Evolutionary conservation across 1,140 invertebrate genomes (phyloP).

Genomic region (Micrasema minimum): DNA sequence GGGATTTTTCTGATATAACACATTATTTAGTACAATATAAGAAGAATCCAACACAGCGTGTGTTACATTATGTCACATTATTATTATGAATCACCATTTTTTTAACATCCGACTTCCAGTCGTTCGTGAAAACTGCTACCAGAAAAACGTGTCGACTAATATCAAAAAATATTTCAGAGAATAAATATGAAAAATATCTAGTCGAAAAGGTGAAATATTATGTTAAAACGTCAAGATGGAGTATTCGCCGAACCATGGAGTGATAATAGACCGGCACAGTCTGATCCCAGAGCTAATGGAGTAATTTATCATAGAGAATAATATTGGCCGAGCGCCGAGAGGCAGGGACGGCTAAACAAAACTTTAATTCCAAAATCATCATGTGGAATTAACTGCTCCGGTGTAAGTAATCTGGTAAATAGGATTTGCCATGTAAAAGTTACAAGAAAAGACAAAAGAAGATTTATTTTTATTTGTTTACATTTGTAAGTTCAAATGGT

Average conservation of each 20-base stretch:
- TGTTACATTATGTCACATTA: no score
- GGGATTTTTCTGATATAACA: no score
- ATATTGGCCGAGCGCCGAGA: conserved; percentile 34
- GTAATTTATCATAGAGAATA: conserved; percentile 38
- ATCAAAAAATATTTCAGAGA: conserved; percentile 22
- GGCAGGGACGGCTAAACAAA: neutral
- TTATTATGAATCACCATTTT: no score
- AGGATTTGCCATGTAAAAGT: no score
- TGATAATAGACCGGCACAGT: conserved; percentile 32
- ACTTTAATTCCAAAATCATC: no score
- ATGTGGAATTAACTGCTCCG: no score
- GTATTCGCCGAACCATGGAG: conserved; percentile 31
- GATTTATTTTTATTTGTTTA: no score
- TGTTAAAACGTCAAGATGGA: conserved; percentile 35
- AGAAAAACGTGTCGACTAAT: conserved; percentile 26
- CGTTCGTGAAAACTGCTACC: conserved; percentile 8
- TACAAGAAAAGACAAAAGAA: no score
- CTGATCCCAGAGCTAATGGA: conserved; percentile 36
- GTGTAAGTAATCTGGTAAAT: no score
- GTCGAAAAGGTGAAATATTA: conserved; percentile 33
- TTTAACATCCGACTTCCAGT: neutral
- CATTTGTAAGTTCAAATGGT: no score
- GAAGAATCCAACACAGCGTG: no score
- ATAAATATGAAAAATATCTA: conserved; percentile 32
- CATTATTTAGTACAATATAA: no score